These are phyloP conservation scores for Micrastur ruficollis DNA, from an alignment of 2,797 vertebrate species.

Conservation along the genomic window DNA sequence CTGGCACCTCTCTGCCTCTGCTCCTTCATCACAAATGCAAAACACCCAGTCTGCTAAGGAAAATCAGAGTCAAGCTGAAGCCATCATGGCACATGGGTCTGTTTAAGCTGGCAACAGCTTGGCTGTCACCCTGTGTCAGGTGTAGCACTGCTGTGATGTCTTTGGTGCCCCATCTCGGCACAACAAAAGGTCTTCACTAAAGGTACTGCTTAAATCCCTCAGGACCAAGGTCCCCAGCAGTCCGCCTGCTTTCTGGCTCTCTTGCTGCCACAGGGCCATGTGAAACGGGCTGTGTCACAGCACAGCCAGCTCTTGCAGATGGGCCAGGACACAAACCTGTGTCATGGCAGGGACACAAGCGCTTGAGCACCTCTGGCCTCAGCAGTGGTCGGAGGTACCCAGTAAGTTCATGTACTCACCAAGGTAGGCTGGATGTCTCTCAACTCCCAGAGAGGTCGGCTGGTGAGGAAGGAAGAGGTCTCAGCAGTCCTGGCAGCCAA, in stretches of 20 bases:
- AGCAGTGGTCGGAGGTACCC: fast-evolving
- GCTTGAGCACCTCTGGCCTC: background rate
- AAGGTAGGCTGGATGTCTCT: background rate
- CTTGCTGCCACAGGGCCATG: background rate
- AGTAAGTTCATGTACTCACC: background rate
- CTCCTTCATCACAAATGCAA: background rate
- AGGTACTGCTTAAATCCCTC: background rate
- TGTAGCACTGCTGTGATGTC: background rate
- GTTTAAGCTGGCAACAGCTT: background rate
- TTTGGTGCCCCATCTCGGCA: background rate
- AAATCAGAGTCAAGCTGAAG: background rate
- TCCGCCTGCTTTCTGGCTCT: background rate
- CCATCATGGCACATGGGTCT: background rate
- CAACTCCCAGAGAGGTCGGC: background rate
- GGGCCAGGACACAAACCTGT: background rate
- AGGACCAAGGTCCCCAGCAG: background rate
- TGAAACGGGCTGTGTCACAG: background rate
- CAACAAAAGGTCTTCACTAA: background rate
- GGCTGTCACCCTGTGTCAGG: background rate
- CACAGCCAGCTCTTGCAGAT: background rate
- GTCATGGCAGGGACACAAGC: fast-evolving
- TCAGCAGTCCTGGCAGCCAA: background rate
- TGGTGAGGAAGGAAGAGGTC: background rate
- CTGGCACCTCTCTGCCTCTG: background rate
- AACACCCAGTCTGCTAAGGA: background rate